phyloP scores from a whole-genome alignment of 2,888 invertebrate species.

The Rotaria magnacalcarata region DNA sequence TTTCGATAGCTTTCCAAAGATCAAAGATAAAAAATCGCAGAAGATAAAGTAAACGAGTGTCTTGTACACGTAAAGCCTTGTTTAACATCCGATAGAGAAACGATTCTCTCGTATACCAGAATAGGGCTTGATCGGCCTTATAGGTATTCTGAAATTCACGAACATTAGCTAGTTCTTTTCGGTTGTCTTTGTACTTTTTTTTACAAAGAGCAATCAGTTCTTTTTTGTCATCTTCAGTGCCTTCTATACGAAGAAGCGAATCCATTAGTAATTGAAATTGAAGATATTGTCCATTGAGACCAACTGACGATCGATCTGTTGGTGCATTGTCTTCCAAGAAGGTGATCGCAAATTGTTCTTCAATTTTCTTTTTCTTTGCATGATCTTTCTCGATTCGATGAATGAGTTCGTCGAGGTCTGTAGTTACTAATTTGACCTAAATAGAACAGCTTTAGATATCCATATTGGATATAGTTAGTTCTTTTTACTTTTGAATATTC shows the following conservation, averaged over 20 bases:
- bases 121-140: not conserved
- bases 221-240: not conserved
- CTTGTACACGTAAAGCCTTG: not conserved
- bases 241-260: not conserved
- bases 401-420: not conserved
- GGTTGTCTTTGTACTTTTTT: not conserved
- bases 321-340: not conserved
- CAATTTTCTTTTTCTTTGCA: not conserved
- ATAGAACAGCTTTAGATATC: too few relatives aligned
- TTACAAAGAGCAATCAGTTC: not conserved
- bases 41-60: not conserved
- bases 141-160: not conserved
- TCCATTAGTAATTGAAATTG: not conserved
- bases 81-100: not conserved
- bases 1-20: too few relatives aligned
- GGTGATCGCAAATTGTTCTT: not conserved
- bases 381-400: not conserved
- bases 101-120: not conserved
- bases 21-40: not conserved
- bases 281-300: not conserved
- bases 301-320: not conserved
- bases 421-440: not conserved
- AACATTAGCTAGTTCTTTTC: not conserved
- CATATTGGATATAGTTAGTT: not conserved
- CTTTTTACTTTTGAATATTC: not conserved